These are phyloP conservation scores for Altica lythri DNA, from an alignment of 2,888 invertebrate species.

Conservation along the genomic window DNA sequence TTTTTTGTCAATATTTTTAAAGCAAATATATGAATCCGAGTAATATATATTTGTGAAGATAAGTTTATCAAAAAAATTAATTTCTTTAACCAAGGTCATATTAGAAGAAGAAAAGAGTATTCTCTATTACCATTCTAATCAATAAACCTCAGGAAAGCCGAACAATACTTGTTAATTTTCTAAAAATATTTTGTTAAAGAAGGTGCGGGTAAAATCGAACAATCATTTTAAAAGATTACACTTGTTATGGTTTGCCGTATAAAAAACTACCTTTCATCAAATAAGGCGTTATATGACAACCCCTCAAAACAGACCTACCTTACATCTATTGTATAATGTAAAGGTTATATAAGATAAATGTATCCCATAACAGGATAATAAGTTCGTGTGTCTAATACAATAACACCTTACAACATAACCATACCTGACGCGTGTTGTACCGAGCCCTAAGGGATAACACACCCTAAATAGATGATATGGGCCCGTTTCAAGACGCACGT, in stretches of 20 bases:
- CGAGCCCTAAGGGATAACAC: constrained; percentile 10
- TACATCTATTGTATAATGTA: too few relatives aligned
- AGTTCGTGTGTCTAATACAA: not conserved
- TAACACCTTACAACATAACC: constrained; percentile 2
- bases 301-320: too few relatives aligned
- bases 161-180: not conserved
- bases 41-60: too few relatives aligned
- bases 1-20: too few relatives aligned
- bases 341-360: too few relatives aligned
- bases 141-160: not conserved
- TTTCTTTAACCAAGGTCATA: too few relatives aligned
- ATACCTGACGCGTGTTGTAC: constrained; percentile 9
- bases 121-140: not conserved
- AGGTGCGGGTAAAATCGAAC: too few relatives aligned
- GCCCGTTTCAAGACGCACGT: constrained; percentile 17
- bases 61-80: too few relatives aligned
- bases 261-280: not conserved
- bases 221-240: too few relatives aligned
- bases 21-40: too few relatives aligned
- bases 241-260: too few relatives aligned
- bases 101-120: not conserved
- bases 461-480: constrained; percentile 9
- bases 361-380: constrained; percentile 3
- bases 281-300: not conserved
- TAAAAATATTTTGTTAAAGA: constrained; percentile 2